phyloP scores from a whole-genome alignment of 2,888 invertebrate species.

The Atrina japonica region DNA sequence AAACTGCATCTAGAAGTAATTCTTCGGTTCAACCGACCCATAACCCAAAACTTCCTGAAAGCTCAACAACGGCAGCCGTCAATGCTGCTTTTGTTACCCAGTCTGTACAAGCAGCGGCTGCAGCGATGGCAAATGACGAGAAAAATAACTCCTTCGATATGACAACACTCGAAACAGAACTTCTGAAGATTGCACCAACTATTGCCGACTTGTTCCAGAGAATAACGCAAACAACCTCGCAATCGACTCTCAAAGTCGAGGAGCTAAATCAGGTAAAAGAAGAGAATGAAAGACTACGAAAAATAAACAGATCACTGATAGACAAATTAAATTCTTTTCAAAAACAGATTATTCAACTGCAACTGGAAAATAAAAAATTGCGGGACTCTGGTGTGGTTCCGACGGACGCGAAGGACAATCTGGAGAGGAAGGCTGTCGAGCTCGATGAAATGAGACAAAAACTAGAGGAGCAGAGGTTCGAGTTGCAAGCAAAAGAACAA shows the following conservation, averaged over 20 bases:
- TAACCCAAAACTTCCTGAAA: too few relatives aligned
- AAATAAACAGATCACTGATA: slow-evolving; percentile 57
- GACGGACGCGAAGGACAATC: slow-evolving; percentile 51
- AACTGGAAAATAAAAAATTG: slow-evolving; percentile 61
- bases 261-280: slow-evolving; percentile 54
- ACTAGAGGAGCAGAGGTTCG: slow-evolving; percentile 51
- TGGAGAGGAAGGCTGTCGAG: slow-evolving; percentile 52
- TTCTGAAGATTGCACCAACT: slow-evolving; percentile 60
- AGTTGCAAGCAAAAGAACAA: slow-evolving; percentile 55
- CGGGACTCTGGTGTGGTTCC: slow-evolving; percentile 53
- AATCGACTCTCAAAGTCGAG: slow-evolving; percentile 40
- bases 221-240: slow-evolving; percentile 56
- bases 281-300: slow-evolving; percentile 60
- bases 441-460: slow-evolving; percentile 50
- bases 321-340: slow-evolving; percentile 63
- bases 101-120: slow-evolving; percentile 32
- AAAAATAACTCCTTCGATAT: slow-evolving; percentile 20
- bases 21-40: too few relatives aligned
- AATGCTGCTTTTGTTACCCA: neutral
- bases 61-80: too few relatives aligned
- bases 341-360: slow-evolving; percentile 62
- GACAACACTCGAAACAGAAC: slow-evolving; percentile 55
- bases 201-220: slow-evolving; percentile 62
- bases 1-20: too few relatives aligned
- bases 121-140: slow-evolving; percentile 20